Base-by-base conservation (phyloP, 92 coral and sea anemone genomes). In the Epizoanthus illoricatus region DNA sequence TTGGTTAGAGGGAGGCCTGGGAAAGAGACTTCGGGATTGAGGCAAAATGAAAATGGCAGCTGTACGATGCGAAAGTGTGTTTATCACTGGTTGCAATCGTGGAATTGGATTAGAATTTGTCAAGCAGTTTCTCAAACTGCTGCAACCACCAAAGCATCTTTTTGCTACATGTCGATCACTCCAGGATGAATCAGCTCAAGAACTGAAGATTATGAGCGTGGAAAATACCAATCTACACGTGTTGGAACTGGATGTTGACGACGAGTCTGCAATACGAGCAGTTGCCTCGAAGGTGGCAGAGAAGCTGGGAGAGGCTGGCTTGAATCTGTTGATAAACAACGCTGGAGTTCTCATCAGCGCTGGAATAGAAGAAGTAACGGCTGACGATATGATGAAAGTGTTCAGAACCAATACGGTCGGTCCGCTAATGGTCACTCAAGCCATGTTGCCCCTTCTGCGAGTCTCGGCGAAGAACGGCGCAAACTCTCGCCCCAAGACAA, bases 71-170 rank as follows among this genome's bases (percentile, higher is more conserved):
- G 49, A 56, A 24, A 79, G 92, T 63, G 90, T 93, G 21, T 83
- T 93, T 65, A 90, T 93, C 56, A 91, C 92, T 23, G 98, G 98
- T 49, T 83, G 93, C 59, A 91, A 90, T 85, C 89, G 94, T 55
- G 98, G 98, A 11, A 86, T 93, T 57, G 98, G 98, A 9, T 72
- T 93, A 43, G 98, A 89, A 80, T 69, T 93, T 49, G 93, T 93
- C 70, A 90, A 85, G 81, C 94, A 84, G 62, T 84, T 93, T 57
- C 80, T 89, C 12, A 58, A 72, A 52, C 87, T 89, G 12, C 68
- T 84, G 16, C 66, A 74, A 67, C 90, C 98, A 40, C 98, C 98
- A 13, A 63, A 87, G 43, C 75, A 85, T 45, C 21, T 93, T 43
- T 90, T 93, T 73, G 98, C 98, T 54, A 87, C 98, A 13, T 91